Evolutionary conservation across 2,888 invertebrate species (phyloP).

Genomic region (Drosophila formosana): DNA sequence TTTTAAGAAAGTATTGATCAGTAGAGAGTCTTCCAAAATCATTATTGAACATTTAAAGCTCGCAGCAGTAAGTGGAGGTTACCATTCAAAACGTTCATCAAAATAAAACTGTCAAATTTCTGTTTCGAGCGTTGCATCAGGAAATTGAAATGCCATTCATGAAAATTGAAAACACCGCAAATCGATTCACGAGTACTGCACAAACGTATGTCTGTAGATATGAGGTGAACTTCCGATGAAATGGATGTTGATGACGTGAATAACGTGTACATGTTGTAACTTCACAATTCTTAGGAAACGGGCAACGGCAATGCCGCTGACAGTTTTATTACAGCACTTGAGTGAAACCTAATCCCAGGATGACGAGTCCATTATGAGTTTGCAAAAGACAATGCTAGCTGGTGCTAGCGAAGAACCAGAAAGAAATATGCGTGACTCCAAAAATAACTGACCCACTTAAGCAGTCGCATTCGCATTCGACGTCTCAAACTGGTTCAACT

Average conservation of each 20-base stretch:
- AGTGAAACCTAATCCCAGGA: slow-evolving; percentile 27
- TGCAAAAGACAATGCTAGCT: neutral
- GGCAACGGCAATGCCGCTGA: slow-evolving; percentile 11
- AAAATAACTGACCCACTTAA: slow-evolving; percentile 62
- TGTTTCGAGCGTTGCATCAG: slow-evolving; percentile 21
- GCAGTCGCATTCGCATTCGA: neutral
- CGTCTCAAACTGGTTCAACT: neutral
- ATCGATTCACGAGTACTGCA: slow-evolving; percentile 37
- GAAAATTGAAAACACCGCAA: slow-evolving; percentile 30
- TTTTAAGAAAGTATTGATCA: no score
- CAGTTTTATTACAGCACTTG: slow-evolving; percentile 43
- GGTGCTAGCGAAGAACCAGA: neutral
- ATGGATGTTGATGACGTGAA: slow-evolving; percentile 17
- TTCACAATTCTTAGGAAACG: slow-evolving; percentile 27
- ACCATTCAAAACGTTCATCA: neutral
- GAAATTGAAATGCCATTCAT: slow-evolving; percentile 60
- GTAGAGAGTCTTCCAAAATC: neutral
- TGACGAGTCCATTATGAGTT: slow-evolving; percentile 10
- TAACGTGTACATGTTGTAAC: slow-evolving; percentile 17
- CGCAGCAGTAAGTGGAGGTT: neutral
- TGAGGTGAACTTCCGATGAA: slow-evolving; percentile 10
- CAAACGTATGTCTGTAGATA: neutral
- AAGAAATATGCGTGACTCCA: slow-evolving; percentile 33
- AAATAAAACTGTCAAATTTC: neutral
- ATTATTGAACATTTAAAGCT: neutral